A percentile compares a stretch with the other conserved stretches of the same genome.
phyloP scores from a whole-genome alignment of 2,888 invertebrate genomes.

The Rhyacophila evoluta region DNA sequence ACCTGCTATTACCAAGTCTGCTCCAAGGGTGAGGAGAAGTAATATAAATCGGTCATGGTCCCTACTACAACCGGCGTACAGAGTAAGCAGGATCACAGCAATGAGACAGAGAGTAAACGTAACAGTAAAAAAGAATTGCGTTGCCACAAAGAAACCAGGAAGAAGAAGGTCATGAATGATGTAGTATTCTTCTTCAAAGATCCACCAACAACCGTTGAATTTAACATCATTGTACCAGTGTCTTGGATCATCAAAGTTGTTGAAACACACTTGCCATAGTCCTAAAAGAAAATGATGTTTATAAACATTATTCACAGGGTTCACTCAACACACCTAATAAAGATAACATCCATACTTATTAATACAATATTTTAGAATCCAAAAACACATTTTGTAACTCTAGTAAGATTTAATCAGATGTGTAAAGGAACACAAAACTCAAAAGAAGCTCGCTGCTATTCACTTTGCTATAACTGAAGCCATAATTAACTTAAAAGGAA shows the following conservation, averaged over 20 bases:
- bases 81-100: conserved; percentile 78
- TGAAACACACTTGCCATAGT: conserved; percentile 95
- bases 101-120: conserved; percentile 85
- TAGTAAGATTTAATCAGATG: no score
- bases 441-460: no score
- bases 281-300: conserved; percentile 69
- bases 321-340: no score
- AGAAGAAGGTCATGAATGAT: conserved; percentile 91
- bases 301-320: no score
- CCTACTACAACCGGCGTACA: conserved; percentile 80
- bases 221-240: conserved; percentile 88
- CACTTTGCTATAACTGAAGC: no score
- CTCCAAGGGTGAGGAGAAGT: conserved; percentile 79
- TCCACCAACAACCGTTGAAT: conserved; percentile 95
- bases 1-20: conserved; percentile 78
- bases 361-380: no score
- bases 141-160: conserved; percentile 92
- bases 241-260: conserved; percentile 87
- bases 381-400: no score
- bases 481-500: no score
- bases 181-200: conserved; percentile 96
- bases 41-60: conserved; percentile 83
- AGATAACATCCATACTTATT: no score
- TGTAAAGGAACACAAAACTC: no score
- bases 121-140: conserved; percentile 94